Evolutionary conservation across 2,113 vertebrate species (phyloP).

Genomic region (Mesitornis unicolor): DNA sequence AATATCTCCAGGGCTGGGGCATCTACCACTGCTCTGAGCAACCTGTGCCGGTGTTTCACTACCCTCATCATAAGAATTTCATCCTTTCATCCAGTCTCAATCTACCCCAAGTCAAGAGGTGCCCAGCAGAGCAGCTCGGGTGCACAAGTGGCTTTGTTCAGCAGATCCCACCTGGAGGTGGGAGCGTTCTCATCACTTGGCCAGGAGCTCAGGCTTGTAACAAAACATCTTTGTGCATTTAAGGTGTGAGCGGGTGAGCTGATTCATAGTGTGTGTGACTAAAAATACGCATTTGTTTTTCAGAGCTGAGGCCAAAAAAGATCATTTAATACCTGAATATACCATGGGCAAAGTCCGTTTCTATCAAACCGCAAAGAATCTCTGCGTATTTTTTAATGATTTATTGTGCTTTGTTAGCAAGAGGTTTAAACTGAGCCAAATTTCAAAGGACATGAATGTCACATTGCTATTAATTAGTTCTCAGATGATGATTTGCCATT

Average conservation of each 20-base stretch:
- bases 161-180: neutral
- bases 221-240: rapidly evolving
- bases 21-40: neutral
- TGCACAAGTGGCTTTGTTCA: neutral
- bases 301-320: neutral
- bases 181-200: neutral
- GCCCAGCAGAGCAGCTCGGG: neutral
- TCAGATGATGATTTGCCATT: neutral
- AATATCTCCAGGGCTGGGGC: neutral
- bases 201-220: neutral
- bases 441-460: neutral
- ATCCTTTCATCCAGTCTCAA: rapidly evolving
- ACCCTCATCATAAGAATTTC: rapidly evolving
- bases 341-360: neutral
- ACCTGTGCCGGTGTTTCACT: rapidly evolving
- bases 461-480: neutral
- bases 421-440: neutral
- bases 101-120: rapidly evolving
- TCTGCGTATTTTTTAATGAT: neutral
- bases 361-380: neutral
- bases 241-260: neutral
- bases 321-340: neutral
- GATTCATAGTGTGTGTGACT: rapidly evolving
- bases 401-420: neutral
- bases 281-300: neutral